Evolutionary conservation across 2,888 invertebrate genomes (phyloP).

Genomic region (Boloria selene): DNA sequence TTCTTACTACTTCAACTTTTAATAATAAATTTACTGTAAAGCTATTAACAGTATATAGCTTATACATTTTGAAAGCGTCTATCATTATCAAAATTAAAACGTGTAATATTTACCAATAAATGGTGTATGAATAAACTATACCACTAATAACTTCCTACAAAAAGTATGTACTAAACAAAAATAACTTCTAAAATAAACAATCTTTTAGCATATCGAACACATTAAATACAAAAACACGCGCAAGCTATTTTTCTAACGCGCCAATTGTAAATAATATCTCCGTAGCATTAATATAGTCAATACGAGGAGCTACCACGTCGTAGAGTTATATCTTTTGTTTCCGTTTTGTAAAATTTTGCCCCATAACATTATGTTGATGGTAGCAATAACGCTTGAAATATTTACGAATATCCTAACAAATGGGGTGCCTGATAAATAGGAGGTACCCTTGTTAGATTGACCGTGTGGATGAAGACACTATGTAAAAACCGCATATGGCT

Average conservation of each 20-base stretch:
- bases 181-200: conserved; percentile 6
- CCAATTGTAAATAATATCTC: conserved; percentile 34
- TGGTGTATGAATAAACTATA: too few species aligned
- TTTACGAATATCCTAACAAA: conserved; percentile 81
- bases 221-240: conserved; percentile 21
- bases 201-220: conserved; percentile 15
- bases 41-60: too few species aligned
- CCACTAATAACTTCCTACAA: background rate
- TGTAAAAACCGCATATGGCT: conserved; percentile 8
- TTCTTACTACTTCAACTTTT: too few species aligned
- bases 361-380: conserved; percentile 82
- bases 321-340: conserved; percentile 75
- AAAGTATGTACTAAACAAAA: background rate
- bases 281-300: conserved; percentile 60
- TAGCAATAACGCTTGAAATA: conserved; percentile 80
- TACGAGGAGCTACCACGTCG: conserved; percentile 61
- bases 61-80: too few species aligned
- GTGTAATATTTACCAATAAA: too few species aligned
- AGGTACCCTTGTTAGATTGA: conserved; percentile 68
- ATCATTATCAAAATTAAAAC: too few species aligned
- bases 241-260: conserved; percentile 45
- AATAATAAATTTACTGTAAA: too few species aligned
- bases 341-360: conserved; percentile 79
- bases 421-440: conserved; percentile 72
- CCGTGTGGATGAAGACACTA: conserved; percentile 63